Conservation (phyloP, 2,113 vertebrate species). For the Myodes glareolus region DNA sequence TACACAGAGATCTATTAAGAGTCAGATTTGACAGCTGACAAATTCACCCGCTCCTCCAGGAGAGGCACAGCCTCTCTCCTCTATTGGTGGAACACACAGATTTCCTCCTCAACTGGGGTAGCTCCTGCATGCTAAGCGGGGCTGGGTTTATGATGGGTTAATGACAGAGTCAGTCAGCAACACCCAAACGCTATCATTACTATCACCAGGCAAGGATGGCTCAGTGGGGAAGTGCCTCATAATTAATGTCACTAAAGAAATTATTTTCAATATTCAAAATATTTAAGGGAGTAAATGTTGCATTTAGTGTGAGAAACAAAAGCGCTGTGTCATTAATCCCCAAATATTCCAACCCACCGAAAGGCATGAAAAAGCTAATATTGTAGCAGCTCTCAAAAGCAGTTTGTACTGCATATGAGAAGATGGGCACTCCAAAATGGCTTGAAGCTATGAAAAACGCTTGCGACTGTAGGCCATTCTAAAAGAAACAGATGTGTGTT, state of each 20-base stretch:
- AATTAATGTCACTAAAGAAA: slow-evolving; percentile 74
- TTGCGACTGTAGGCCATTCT: neutral
- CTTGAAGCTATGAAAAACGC: slow-evolving; percentile 2
- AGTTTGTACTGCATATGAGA: slow-evolving; percentile 43
- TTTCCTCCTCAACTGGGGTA: slow-evolving; percentile 46
- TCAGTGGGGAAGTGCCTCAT: slow-evolving; percentile 63
- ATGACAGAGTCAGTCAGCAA: slow-evolving; percentile 67
- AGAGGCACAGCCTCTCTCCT: slow-evolving; percentile 53
- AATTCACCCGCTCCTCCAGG: slow-evolving; percentile 52
- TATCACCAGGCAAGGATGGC: slow-evolving; percentile 69
- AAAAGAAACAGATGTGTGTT: slow-evolving; percentile 12
- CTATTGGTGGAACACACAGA: neutral
- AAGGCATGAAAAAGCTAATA: slow-evolving; percentile 60
- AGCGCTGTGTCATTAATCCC: slow-evolving; percentile 49
- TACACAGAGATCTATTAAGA: slow-evolving; percentile 57
- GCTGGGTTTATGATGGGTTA: slow-evolving; percentile 63
- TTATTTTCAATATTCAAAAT: slow-evolving; percentile 77
- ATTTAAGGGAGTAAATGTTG: slow-evolving; percentile 55
- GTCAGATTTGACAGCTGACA: slow-evolving; percentile 69
- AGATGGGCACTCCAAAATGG: slow-evolving; percentile 41
- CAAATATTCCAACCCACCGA: slow-evolving; percentile 41
- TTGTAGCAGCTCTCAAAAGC: slow-evolving; percentile 32
- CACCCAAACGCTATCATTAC: slow-evolving; percentile 61
- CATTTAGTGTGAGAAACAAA: slow-evolving; percentile 69
- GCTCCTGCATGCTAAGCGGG: slow-evolving; percentile 63